phyloP scores from a whole-genome alignment of 1,140 invertebrate species.

The Bombus polaris region DNA sequence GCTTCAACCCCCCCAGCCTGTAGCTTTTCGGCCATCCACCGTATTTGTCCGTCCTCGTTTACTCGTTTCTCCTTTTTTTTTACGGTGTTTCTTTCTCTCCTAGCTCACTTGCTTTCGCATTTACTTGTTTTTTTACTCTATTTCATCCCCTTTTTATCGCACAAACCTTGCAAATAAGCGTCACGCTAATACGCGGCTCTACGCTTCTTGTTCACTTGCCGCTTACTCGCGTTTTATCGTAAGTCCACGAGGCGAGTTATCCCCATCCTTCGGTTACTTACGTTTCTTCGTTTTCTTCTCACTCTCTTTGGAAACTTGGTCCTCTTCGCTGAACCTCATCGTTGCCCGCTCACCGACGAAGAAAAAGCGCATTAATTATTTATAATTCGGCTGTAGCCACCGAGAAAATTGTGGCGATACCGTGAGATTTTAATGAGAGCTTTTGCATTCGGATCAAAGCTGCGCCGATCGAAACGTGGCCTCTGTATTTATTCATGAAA shows the following conservation, averaged over 20 bases:
- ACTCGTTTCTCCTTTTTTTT: conserved; percentile 23
- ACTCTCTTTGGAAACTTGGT: neutral
- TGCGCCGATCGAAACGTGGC: neutral
- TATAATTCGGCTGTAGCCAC: neutral
- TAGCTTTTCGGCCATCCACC: conserved; percentile 23
- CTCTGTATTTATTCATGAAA: neutral
- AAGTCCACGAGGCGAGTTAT: neutral
- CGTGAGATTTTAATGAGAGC: neutral
- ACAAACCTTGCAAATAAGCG: neutral
- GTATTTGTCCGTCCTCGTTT: conserved; percentile 6
- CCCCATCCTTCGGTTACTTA: neutral
- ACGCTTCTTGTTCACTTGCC: neutral
- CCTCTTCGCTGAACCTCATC: neutral
- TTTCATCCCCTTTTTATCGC: neutral
- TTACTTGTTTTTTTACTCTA: neutral
- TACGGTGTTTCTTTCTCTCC: neutral
- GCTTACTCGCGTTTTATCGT: neutral
- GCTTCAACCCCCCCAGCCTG: neutral
- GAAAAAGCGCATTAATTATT: conserved; percentile 39
- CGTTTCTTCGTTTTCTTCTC: neutral
- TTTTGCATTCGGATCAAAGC: conserved; percentile 23
- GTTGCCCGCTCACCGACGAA: neutral
- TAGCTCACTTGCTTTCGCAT: neutral
- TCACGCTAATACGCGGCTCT: neutral
- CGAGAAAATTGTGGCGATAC: neutral